Percentiles rank a stretch among this genome's conserved stretches.
These are phyloP conservation scores for Ara ararauna DNA, from an alignment of 2,797 vertebrate genomes.

Conservation along the genomic window DNA sequence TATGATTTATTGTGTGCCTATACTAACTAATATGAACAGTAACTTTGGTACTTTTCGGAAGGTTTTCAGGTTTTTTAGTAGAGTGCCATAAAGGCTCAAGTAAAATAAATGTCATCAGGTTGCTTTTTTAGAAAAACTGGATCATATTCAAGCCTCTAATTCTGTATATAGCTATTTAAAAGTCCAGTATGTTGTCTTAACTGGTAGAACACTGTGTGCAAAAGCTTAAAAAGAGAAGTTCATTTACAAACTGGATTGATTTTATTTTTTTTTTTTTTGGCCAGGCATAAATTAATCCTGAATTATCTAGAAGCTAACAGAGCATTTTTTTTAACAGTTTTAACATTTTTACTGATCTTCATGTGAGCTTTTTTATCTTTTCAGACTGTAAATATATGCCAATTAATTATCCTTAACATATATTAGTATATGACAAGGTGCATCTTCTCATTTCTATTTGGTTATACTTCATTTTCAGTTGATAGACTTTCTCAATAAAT, in stretches of 20 bases:
- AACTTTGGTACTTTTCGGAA: not conserved
- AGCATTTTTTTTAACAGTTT: not conserved
- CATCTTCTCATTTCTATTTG: not conserved
- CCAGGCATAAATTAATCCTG: not conserved
- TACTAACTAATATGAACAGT: not conserved
- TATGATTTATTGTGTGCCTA: not conserved
- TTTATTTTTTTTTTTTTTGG: not conserved
- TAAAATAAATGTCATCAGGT: not conserved
- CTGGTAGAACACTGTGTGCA: not conserved
- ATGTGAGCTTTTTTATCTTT: not conserved
- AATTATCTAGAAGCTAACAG: not conserved
- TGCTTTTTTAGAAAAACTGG: accelerated
- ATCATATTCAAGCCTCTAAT: not conserved
- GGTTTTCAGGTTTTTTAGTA: too few species aligned
- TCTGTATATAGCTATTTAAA: not conserved
- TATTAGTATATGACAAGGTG: not conserved
- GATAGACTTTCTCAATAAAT: not conserved
- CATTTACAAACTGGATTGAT: not conserved
- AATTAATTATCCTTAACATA: not conserved
- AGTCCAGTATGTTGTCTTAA: not conserved
- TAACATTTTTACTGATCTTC: not conserved
- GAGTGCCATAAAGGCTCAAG: not conserved
- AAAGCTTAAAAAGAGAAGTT: not conserved
- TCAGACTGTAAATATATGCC: not conserved
- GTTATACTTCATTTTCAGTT: not conserved